A percentile compares a stretch with the other conserved stretches of the same genome.
phyloP scores from a whole-genome alignment of 2,888 invertebrate species.

The Belgica antarctica region DNA sequence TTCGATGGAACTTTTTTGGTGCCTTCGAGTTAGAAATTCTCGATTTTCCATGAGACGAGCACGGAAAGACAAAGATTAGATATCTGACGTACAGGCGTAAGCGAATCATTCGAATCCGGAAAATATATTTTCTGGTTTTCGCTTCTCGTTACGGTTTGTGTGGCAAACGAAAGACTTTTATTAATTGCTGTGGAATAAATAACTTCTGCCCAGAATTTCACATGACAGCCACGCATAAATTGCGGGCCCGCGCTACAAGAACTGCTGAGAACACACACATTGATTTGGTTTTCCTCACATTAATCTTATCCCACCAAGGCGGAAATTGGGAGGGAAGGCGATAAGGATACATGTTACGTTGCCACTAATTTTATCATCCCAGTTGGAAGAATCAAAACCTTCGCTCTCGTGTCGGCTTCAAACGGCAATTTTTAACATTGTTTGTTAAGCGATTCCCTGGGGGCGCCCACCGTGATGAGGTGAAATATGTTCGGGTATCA shows the following conservation, averaged over 20 bases:
- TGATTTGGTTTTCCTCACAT: too few relatives aligned
- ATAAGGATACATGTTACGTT: not conserved
- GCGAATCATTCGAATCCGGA: constrained; percentile 4
- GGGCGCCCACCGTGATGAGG: too few relatives aligned
- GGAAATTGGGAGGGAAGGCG: not conserved
- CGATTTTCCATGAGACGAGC: too few relatives aligned
- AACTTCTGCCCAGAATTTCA: constrained; percentile 7
- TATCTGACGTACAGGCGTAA: too few relatives aligned
- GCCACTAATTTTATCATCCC: not conserved
- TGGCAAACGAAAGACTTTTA: constrained; percentile 12
- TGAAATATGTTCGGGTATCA: too few relatives aligned
- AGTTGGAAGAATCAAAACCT: not conserved
- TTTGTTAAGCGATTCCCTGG: too few relatives aligned
- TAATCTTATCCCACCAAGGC: not conserved
- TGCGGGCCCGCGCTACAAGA: not conserved
- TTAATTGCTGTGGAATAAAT: constrained; percentile 37
- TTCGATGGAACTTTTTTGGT: too few relatives aligned
- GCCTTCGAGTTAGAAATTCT: too few relatives aligned
- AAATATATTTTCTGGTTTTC: not conserved
- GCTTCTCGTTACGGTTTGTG: not conserved
- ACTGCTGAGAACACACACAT: constrained; percentile 6
- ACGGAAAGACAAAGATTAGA: too few relatives aligned
- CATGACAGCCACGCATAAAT: constrained; percentile 12
- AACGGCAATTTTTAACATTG: not conserved
- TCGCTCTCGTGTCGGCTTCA: too few relatives aligned